Evolutionary conservation across 2,797 vertebrate genomes (phyloP).

Genomic region (Cetoscarus ocellatus): DNA sequence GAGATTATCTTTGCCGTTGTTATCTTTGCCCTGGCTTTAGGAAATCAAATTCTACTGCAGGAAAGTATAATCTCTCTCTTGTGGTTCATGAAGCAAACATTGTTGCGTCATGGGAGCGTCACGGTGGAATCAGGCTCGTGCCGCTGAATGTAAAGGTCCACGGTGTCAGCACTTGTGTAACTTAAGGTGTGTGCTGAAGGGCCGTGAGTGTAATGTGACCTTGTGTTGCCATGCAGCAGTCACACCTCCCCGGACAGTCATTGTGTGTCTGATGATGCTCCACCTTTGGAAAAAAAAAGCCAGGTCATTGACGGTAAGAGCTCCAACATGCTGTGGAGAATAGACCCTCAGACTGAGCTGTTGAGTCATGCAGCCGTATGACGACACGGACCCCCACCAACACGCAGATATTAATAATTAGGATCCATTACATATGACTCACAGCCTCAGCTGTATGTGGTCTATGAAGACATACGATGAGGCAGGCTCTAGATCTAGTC

Average conservation of each 20-base stretch:
- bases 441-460: slow-evolving; percentile 12
- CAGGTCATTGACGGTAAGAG: slow-evolving; percentile 20
- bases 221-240: slow-evolving; percentile 60
- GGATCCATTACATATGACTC: slow-evolving; percentile 41
- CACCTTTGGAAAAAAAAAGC: slow-evolving; percentile 38
- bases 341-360: not conserved
- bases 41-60: slow-evolving; percentile 44
- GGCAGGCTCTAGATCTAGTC: slow-evolving; percentile 7
- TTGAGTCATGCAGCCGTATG: slow-evolving; percentile 8
- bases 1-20: slow-evolving; percentile 62
- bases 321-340: slow-evolving; percentile 4
- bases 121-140: slow-evolving; percentile 34
- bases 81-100: slow-evolving; percentile 38
- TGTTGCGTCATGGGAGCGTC: slow-evolving; percentile 38
- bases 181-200: slow-evolving; percentile 38
- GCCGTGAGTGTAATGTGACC: slow-evolving; percentile 47
- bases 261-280: slow-evolving; percentile 41
- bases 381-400: slow-evolving; percentile 23
- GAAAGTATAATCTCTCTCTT: slow-evolving; percentile 13
- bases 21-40: slow-evolving; percentile 41
- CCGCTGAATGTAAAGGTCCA: slow-evolving; percentile 23
- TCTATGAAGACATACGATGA: slow-evolving; percentile 13
- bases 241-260: slow-evolving; percentile 44
- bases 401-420: slow-evolving; percentile 39
- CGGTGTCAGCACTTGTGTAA: slow-evolving; percentile 64